Conservation (phyloP, 1,140 invertebrate species). For the Drosophila gunungcola region DNA sequence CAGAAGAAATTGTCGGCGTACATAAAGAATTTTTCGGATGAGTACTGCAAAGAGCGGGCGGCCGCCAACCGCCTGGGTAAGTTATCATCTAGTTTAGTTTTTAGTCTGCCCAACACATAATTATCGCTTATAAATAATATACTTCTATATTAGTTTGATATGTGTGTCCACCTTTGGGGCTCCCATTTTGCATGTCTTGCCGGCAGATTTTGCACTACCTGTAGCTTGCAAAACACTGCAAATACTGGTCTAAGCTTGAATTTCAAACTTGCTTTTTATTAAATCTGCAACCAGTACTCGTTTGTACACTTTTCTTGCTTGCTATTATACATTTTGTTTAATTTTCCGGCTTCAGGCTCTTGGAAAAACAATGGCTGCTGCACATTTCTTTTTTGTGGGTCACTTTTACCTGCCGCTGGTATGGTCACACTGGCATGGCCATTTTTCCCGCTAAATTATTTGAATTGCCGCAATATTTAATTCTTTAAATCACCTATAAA, state of each 20-base stretch:
- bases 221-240: neutral
- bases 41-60: constrained; percentile 51
- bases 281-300: neutral
- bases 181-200: neutral
- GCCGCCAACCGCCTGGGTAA: constrained; percentile 55
- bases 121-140: no score
- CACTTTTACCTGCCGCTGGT: neutral
- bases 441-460: constrained; percentile 9
- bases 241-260: neutral
- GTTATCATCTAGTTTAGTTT: neutral
- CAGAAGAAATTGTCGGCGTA: constrained; percentile 87
- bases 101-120: neutral
- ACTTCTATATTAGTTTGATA: neutral
- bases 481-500: no score
- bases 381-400: neutral
- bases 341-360: constrained; percentile 11
- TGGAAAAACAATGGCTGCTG: constrained; percentile 24
- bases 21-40: constrained; percentile 63
- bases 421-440: constrained; percentile 16
- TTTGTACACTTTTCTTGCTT: neutral
- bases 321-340: neutral
- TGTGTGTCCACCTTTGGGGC: neutral
- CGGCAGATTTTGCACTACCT: neutral
- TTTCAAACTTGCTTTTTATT: neutral
- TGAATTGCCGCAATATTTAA: neutral